These are phyloP conservation scores for Hozukius guyotensis DNA, from an alignment of 2,797 vertebrate genomes.

Conservation along the genomic window DNA sequence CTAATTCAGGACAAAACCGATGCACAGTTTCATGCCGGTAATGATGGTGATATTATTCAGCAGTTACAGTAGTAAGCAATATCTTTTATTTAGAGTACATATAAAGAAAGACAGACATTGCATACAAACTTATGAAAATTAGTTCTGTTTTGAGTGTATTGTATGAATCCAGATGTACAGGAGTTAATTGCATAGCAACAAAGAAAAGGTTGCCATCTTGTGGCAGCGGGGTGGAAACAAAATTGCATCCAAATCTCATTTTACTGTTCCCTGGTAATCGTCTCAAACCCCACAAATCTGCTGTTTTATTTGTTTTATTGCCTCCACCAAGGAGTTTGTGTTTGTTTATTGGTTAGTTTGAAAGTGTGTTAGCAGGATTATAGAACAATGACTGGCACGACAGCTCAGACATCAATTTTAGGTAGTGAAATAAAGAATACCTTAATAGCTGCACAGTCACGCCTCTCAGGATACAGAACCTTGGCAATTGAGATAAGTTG, in stretches of 20 bases:
- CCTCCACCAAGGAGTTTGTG: not conserved
- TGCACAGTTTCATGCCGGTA: not conserved
- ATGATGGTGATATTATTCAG: not conserved
- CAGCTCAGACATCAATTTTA: not conserved
- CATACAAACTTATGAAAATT: not conserved
- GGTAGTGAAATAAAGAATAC: not conserved
- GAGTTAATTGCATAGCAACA: not conserved
- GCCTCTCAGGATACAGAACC: not conserved
- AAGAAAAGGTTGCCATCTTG: constrained; percentile 66
- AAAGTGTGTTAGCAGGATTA: not conserved
- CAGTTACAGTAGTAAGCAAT: not conserved
- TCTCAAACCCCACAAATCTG: not conserved
- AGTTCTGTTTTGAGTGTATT: not conserved
- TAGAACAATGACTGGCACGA: not conserved
- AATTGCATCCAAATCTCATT: not conserved
- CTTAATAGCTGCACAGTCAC: not conserved
- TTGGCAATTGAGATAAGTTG: not conserved
- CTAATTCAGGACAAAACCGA: not conserved
- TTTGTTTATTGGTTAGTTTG: not conserved
- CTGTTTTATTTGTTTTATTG: not conserved
- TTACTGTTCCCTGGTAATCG: not conserved
- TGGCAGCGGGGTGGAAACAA: constrained; percentile 48
- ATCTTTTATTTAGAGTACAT: not conserved
- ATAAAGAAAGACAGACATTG: not conserved
- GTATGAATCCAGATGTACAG: not conserved